Base-by-base conservation (phyloP, 30 jellyfish, hydroid and myxozoan species). In the Hydra vulgaris region DNA sequence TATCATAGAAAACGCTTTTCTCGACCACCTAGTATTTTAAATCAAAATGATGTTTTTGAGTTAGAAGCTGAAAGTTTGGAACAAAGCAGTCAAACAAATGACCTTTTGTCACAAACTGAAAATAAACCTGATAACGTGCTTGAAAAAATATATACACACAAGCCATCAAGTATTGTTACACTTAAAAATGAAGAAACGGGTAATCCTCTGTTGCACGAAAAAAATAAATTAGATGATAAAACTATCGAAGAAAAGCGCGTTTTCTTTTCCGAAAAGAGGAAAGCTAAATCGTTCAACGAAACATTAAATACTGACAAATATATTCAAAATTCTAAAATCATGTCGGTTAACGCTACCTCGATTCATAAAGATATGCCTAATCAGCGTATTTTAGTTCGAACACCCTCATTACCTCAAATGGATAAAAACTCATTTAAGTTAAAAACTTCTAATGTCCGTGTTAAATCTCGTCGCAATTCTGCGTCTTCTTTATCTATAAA, bases 1-100 rank as follows among this genome's bases (percentile, higher is more conserved):
- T 27, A 54, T 69, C 83, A 66, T 24, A 74, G 87, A 26, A 74
- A 74, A 8, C 87, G 87, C 27, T 68, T 68, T 15, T 68, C 75
- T 23, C 25, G 75, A 15, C 27, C 75, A 68, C 27, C 75, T 7
- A 68, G 75, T 23, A 1, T n/a, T 68, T 68, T 40, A 40, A 40
- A 68, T 68, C 25, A 23, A 68, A 68, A 68, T 68, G 27, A n/a
- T n/a, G 75, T 68, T 16, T 3, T 68, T 16, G 75, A 68, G 16
- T 21, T 22, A 80, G 27, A 82, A 21, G 53, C 87, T 19, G 66
- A 74, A 20, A 55, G 53, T 23, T 78, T 0, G 23, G 85, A 26
- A 54, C 5, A 1, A 40, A 40, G 61, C 12, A 40, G 8, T 40
- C 61, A 3, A 12, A 5, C 61, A 3, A 40, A 40, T 40, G 61